Evolutionary conservation across 2,888 invertebrate species (phyloP), one percentile per base, ranked within the genome.

Genomic region (Amiota communis): DNA sequence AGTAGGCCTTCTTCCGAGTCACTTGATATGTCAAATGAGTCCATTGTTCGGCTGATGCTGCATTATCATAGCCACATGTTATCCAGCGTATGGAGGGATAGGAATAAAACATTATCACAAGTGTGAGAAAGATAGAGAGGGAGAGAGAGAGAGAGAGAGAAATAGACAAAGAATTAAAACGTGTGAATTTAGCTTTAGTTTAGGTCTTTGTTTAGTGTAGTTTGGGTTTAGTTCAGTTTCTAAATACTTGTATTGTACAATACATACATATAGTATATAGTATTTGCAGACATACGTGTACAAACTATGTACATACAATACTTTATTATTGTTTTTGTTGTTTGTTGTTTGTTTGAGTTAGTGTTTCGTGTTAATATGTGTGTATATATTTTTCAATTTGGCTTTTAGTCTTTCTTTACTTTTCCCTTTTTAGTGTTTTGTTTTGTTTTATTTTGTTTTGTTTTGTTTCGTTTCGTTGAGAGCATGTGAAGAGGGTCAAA

Each of bases 11-110:
- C 88, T 77, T 90, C 90, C 70, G 89, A 89, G 80, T 89, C 90
- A 85, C 89, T 90, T 77, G 88, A 89, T 83, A 89, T 86, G 82
- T 89, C 89, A 80, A 89, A 89, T 83, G 89, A 89, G 84, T 89
- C 89, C 87, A 88, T 88, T 85, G 88, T 88, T 79, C 89, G 88
- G 80, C 86, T 89, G 78, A 85, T 81, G 80, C 88, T 87, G n/a
- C 20, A 36, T 63, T 6, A 36, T 36, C 36, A 36, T 36, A 2
- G 6, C 36, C 36, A 36, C 36, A 36, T 36, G 36, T 36, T 6
- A 36, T 36, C 36, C 36, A 36, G 36, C 36, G 36, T 36, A 6
- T 36, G 56, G 6, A 56, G 56, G 15, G 56, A 56, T 56, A 56
- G 4, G 56, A 56, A n/a, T 56, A 15, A 56, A 56, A 56, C n/a